Evolutionary conservation across 2,113 vertebrate genomes (phyloP), one percentile per base, ranked within the genome.

Genomic region (Paramisgurnus dabryanus): DNA sequence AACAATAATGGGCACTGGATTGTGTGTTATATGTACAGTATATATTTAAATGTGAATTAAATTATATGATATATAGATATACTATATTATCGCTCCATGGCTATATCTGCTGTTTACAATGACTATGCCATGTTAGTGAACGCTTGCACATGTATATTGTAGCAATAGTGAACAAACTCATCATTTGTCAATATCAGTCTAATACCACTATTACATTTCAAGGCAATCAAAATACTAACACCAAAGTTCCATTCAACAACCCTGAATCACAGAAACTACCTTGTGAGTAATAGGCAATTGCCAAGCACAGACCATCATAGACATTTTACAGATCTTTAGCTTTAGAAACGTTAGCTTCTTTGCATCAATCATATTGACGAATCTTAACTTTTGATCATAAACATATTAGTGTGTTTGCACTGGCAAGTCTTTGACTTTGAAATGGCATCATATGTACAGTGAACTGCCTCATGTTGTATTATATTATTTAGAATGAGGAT

Each of bases 41-140:
- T 71, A 89, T 87, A 89, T 91, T 91, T 90, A 88, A 76, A 90
- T 91, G 34, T 89, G 87, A 89, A 84, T 12, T 64, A 76, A 45
- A 85, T 88, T 86, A 58, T 79, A 63, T 43, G 84, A 86, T 89
- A 88, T 66, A 65, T 53, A 66, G 50, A 66, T 77, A 74, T 41
- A 40, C 34, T 87, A 90, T 88, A 83, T 84, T 82, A 73, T 80
- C 77, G 87, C 87, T 84, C 41, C 63, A 79, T 78, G 87, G 83
- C 76, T 83, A 80, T 77, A 66, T 78, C 60, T 76, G 84, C 82
- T 87, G 75, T 86, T 86, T 84, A 87, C 87, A 68, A 88, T 86
- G 68, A 91, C 84, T 87, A 89, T 70, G 84, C 83, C 90, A 86
- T 85, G 91, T 87, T 91, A 89, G 89, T 87, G 87, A 87, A 90